Base-by-base conservation (phyloP, 2,797 vertebrate species). In the Acipenser transmontanus region DNA sequence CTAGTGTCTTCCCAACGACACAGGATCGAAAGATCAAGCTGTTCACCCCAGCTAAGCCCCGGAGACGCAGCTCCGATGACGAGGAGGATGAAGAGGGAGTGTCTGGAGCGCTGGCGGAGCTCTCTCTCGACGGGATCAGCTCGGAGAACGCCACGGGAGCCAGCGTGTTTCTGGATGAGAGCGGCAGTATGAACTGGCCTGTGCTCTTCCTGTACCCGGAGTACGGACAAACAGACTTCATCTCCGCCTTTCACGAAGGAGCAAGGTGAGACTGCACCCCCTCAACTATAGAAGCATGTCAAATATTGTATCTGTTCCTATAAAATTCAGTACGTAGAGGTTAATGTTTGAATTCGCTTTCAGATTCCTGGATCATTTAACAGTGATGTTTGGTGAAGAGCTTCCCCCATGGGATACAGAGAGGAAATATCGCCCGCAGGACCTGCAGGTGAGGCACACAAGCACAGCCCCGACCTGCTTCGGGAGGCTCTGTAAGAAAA, bases 161-260 rank as follows among this genome's bases (percentile, higher is more conserved):
- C 56, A 85, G 80, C 61, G 93, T 96, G 64, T 88, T 81, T 68
- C 65, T 95, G 48, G 93, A 97, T 68, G 85, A 92, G 49, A 86
- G 91, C 67, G 92, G 92, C 67, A 78, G 50, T 52, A 81, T 99
- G 11, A 88, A 85, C 76, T 99, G 97, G 97, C 96, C 96, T 0
- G 94, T 98, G 17, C 84, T 99, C 63, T 91, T 99, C 64, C 87
- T 99, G 20, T 99, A 98, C 71, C 97, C 97, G 0, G 97, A 99
- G 71, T 89, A 97, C 0, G 81, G 87, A 51, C 96, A 98, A 73
- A 97, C 91, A 0, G 97, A 99, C 77, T 95, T 98, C 76, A 87
- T 96, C 72, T 90, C 93, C 0, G 91, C 93, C 51, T 98, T 99
- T 76, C 92, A 91, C 0, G 96, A 99, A 79, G 91, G 83, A 69